These are phyloP conservation scores for Ypsolopha sequella DNA, from an alignment of 2,888 invertebrate species.

Conservation along the genomic window DNA sequence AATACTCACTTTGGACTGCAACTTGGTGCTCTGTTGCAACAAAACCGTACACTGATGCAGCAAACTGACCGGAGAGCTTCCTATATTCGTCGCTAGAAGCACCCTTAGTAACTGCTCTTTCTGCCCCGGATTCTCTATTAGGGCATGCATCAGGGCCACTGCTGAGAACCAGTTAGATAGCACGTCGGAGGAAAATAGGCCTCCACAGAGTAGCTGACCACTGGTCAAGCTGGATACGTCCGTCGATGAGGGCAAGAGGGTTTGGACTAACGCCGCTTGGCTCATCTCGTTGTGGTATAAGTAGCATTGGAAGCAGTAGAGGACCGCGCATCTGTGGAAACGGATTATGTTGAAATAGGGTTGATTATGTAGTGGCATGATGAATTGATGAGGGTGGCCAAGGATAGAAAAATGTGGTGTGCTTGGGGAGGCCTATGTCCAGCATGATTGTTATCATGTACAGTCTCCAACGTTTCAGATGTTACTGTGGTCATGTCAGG, in stretches of 20 bases:
- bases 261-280: constrained; percentile 90
- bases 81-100: constrained; percentile 86
- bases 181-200: constrained; percentile 88
- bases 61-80: constrained; percentile 88
- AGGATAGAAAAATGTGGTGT: no score
- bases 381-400: no score
- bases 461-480: no score
- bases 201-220: constrained; percentile 94
- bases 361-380: no score
- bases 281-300: constrained; percentile 92
- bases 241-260: constrained; percentile 88
- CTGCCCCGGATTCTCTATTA: constrained; percentile 86
- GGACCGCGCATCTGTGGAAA: constrained; percentile 84
- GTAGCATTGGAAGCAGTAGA: constrained; percentile 98
- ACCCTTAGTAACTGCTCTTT: constrained; percentile 94
- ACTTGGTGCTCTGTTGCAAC: constrained; percentile 84
- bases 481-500: no score
- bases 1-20: constrained; percentile 76
- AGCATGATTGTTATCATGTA: no score
- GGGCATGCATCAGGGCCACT: constrained; percentile 89
- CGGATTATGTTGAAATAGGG: no score
- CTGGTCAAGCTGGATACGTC: constrained; percentile 78
- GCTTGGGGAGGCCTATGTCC: no score
- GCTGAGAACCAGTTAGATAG: constrained; percentile 97
- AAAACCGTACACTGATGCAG: constrained; percentile 90